Evolutionary conservation across 2,888 invertebrate species (phyloP).

Genomic region (Erebia aethiops): DNA sequence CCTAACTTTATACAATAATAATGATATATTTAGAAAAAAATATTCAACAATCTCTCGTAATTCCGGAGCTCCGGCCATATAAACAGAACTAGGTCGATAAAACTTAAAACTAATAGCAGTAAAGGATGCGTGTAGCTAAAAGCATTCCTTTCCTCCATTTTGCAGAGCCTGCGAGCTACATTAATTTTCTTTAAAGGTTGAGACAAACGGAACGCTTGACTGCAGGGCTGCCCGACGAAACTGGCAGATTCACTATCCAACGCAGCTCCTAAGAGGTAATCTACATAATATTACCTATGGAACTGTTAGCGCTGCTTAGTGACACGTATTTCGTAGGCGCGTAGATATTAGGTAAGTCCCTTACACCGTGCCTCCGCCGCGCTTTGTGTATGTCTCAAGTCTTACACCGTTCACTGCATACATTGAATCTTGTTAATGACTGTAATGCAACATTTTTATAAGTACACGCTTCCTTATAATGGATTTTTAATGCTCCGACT

Average conservation of each 20-base stretch:
- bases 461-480: slow-evolving; percentile 16
- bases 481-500: slow-evolving; percentile 18
- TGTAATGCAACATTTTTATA: slow-evolving; percentile 21
- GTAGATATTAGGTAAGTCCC: too few relatives aligned
- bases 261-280: too few relatives aligned
- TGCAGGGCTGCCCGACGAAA: too few relatives aligned
- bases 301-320: too few relatives aligned
- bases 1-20: neutral
- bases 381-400: too few relatives aligned
- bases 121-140: slow-evolving; percentile 33
- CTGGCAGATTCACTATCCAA: too few relatives aligned
- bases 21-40: neutral
- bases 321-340: too few relatives aligned
- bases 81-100: slow-evolving; percentile 22
- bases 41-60: neutral
- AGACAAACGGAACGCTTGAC: too few relatives aligned
- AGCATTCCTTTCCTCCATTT: slow-evolving; percentile 32
- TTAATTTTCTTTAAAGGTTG: slow-evolving; percentile 22
- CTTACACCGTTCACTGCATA: slow-evolving; percentile 22
- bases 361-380: too few relatives aligned
- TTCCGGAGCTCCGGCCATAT: neutral
- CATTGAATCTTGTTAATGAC: slow-evolving; percentile 23
- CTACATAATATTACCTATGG: too few relatives aligned
- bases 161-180: slow-evolving; percentile 24
- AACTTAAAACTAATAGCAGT: slow-evolving; percentile 33